A percentile compares a stretch with the other conserved stretches of the same genome.
phyloP scores from a whole-genome alignment of 2,797 vertebrate species.

The Holocentrus rufus region DNA sequence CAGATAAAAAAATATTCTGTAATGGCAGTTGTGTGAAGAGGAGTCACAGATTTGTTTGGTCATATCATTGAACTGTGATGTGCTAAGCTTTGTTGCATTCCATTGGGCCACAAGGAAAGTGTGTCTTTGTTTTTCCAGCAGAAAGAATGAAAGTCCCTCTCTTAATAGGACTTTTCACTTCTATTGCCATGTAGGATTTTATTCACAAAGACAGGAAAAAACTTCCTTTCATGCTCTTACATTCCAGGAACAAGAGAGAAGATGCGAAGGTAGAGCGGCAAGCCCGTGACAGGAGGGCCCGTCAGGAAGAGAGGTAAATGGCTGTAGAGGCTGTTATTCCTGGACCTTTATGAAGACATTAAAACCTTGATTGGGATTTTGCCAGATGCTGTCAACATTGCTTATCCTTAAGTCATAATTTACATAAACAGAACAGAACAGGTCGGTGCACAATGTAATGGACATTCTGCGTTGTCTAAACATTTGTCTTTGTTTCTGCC shows the following conservation, averaged over 20 bases:
- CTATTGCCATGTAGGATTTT: background rate
- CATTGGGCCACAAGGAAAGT: background rate
- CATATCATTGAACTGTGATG: background rate
- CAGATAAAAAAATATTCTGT: background rate
- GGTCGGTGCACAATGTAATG: background rate
- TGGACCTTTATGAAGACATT: background rate
- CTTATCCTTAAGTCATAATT: background rate
- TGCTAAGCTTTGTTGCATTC: background rate
- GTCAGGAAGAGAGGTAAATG: constrained; percentile 89
- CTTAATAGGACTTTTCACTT: background rate
- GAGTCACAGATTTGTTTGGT: background rate
- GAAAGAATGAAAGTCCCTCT: background rate
- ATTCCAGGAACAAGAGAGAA: constrained; percentile 79
- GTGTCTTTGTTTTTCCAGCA: background rate
- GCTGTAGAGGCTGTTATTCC: background rate
- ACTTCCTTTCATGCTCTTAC: constrained; percentile 7
- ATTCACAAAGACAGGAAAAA: background rate
- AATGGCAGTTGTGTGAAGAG: background rate
- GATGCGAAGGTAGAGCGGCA: constrained; percentile 83
- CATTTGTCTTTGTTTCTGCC: constrained; percentile 44
- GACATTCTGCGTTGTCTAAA: constrained; percentile 42
- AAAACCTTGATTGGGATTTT: background rate
- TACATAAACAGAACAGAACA: background rate
- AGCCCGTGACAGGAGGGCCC: constrained; percentile 80
- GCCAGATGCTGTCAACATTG: background rate